Percentiles rank a stretch among this genome's conserved stretches.
phyloP scores from a whole-genome alignment of 2,888 invertebrate species.

The Desoria tigrina region DNA sequence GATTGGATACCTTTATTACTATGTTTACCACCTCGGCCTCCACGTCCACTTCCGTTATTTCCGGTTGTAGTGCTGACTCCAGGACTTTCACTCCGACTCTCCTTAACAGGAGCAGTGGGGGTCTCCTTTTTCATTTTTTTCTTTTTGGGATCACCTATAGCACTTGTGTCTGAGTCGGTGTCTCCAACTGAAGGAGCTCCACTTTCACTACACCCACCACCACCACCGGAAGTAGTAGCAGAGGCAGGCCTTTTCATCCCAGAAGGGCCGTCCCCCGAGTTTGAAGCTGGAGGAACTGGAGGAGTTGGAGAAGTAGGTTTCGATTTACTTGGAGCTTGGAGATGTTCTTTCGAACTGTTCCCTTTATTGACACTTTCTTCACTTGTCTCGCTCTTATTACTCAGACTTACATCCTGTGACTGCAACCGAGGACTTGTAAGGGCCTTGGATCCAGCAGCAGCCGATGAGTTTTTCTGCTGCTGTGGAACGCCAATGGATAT shows the following conservation, averaged over 20 bases:
- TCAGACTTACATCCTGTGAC: slow-evolving; percentile 5
- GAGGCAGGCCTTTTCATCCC: slow-evolving; percentile 13
- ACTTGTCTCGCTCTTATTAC: slow-evolving; percentile 14
- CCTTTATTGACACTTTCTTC: slow-evolving; percentile 4
- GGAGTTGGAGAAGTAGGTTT: slow-evolving; percentile 1
- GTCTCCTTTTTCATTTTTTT: slow-evolving; percentile 40
- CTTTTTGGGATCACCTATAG: slow-evolving; percentile 35
- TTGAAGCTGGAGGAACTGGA: not conserved
- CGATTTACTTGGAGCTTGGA: not conserved
- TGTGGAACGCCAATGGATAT: slow-evolving; percentile 33
- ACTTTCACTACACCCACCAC: not conserved
- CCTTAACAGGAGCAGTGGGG: not conserved
- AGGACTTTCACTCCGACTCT: slow-evolving; percentile 12
- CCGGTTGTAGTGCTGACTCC: slow-evolving; percentile 6
- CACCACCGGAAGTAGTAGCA: slow-evolving; percentile 1
- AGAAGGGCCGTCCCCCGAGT: not conserved
- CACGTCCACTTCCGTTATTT: slow-evolving; percentile 10
- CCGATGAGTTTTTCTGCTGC: not conserved
- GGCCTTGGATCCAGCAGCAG: slow-evolving; percentile 1
- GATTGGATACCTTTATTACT: slow-evolving; percentile 23
- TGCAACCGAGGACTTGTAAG: slow-evolving; percentile 14
- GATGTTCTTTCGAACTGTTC: not conserved
- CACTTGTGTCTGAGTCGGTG: slow-evolving; percentile 32
- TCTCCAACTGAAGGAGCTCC: slow-evolving; percentile 21
- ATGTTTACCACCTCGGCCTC: slow-evolving; percentile 28